Conservation (phyloP, 2,888 invertebrate genomes). For the Cabera pusaria region DNA sequence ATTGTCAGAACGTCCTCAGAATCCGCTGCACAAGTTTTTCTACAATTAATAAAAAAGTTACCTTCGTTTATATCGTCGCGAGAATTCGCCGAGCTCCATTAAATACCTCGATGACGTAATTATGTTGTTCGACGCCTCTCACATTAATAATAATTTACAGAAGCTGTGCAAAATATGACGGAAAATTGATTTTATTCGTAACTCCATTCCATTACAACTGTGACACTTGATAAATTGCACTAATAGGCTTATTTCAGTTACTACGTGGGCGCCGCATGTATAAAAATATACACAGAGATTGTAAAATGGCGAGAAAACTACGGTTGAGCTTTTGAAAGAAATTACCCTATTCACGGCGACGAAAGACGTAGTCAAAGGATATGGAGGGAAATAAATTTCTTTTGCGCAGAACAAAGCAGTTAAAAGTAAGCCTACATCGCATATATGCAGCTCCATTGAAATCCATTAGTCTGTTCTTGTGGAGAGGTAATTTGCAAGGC, state of each 20-base stretch:
- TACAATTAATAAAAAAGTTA: constrained; percentile 34
- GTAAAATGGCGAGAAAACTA: constrained; percentile 48
- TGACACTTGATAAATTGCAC: constrained; percentile 26
- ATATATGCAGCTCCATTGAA: constrained; percentile 74
- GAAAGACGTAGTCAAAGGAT: constrained; percentile 60
- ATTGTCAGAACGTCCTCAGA: constrained; percentile 53
- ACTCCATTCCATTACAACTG: constrained; percentile 19
- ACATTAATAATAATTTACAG: constrained; percentile 26
- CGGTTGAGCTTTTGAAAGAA: constrained; percentile 55
- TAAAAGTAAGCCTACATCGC: constrained; percentile 66
- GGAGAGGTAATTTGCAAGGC: constrained; percentile 71
- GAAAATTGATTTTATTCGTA: constrained; percentile 31
- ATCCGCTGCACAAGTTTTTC: constrained; percentile 30
- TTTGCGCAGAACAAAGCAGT: constrained; percentile 73
- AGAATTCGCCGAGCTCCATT: constrained; percentile 22
- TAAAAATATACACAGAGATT: constrained; percentile 42
- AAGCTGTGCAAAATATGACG: constrained; percentile 24
- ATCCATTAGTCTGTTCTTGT: constrained; percentile 70
- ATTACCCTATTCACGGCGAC: constrained; percentile 64
- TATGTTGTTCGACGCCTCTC: constrained; percentile 25
- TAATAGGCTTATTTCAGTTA: constrained; percentile 33
- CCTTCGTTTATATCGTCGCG: constrained; percentile 14
- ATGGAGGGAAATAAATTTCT: constrained; percentile 68
- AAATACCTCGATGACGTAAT: constrained; percentile 25
- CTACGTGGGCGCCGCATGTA: constrained; percentile 37